Evolutionary conservation across 2,888 invertebrate genomes (phyloP), one percentile per base, ranked within the genome.

Genomic region (Nasonia oneida): DNA sequence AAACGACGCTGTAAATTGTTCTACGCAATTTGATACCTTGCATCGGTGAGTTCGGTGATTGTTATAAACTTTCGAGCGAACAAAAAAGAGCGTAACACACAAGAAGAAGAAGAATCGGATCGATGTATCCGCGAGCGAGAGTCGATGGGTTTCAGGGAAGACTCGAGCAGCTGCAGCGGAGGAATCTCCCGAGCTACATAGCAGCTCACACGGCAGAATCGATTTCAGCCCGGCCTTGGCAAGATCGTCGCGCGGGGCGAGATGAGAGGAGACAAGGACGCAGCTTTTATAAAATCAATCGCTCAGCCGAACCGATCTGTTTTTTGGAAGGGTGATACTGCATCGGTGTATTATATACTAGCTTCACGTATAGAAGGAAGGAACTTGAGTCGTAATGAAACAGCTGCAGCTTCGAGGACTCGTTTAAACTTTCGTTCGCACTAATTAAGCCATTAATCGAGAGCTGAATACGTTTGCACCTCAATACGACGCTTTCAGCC

Each of bases 391-490:
- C 4, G 37, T 47, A 12, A 47, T 47, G 12, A 12, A 47, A 47
- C 5, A 39, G 6, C 39, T 42, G 10, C 8, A 42, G 42, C 47
- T 47, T 47, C 47, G 47, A 47, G 12, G 47, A 47, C 12, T 47
- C 57, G 67, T 67, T 67, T 67, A 67, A 67, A 67, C 10, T 33
- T 67, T 33, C 14, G 33, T 67, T 67, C 12, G 33, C 67, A 33
- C 33, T 67, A 67, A 67, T 67, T 67, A 67, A 67, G 14, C 29
- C 67, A 67, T 67, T 67, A 67, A 67, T 15, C 33, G 67, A 67
- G 67, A 67, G 67, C 18, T 0, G 64, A n/a, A n/a, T 61, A 12
- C 2, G 37, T 57, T 76, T 12, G 61, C 74, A 8, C 33, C 33
- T 33, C 67, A 67, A 67, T 67, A 29, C 33, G 15, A 67, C 12